These are phyloP conservation scores for Danaus chrysippus DNA, from an alignment of 2,888 invertebrate genomes.

Conservation along the genomic window DNA sequence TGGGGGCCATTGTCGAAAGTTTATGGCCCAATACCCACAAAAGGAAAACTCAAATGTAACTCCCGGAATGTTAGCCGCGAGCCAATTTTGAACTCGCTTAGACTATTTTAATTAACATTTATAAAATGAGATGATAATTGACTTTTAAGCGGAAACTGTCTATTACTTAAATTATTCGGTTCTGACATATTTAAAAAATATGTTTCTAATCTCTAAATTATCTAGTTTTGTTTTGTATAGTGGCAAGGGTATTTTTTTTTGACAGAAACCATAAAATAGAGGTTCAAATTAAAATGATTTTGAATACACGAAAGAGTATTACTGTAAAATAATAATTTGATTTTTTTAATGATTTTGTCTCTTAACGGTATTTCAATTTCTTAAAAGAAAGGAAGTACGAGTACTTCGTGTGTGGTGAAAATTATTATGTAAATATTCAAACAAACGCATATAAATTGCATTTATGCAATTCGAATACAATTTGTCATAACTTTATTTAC, in stretches of 20 bases:
- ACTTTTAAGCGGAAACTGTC: not conserved
- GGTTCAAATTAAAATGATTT: no score
- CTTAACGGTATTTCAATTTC: constrained; percentile 21
- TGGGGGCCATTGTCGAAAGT: constrained; percentile 60
- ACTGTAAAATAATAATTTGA: constrained; percentile 12
- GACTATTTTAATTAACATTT: constrained; percentile 1
- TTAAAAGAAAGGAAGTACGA: constrained; percentile 26
- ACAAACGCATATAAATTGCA: constrained; percentile 16
- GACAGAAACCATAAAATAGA: no score
- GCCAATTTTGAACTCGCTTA: constrained; percentile 9
- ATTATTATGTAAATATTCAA: constrained; percentile 48
- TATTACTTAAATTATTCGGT: not conserved
- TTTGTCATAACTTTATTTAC: constrained; percentile 21
- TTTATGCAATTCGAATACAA: constrained; percentile 26
- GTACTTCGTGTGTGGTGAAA: constrained; percentile 61
- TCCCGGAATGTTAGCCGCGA: constrained; percentile 30
- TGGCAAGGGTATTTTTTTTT: not conserved
- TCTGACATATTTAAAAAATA: constrained; percentile 1
- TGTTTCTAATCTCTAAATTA: not conserved
- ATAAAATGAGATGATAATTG: constrained; percentile 1
- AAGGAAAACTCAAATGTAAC: constrained; percentile 34
- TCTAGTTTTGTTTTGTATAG: not conserved
- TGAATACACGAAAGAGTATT: not conserved
- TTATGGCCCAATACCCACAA: constrained; percentile 52
- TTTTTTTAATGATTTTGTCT: constrained; percentile 8